Evolutionary conservation across 2,113 vertebrate genomes (phyloP).

Genomic region (Eudyptes chrysolophus): DNA sequence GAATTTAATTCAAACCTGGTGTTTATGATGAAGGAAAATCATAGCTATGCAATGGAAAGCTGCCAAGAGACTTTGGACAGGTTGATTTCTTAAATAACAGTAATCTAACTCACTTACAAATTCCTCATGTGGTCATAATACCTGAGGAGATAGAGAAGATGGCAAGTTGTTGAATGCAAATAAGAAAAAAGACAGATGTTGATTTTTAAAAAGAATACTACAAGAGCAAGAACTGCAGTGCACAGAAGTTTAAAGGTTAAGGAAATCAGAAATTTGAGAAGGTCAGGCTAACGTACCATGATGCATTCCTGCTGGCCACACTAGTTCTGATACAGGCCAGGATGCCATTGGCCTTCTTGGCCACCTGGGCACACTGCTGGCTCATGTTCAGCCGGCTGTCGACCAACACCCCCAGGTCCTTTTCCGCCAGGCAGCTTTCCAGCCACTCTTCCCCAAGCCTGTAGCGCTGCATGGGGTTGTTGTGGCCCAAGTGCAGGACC

Average conservation of each 20-base stretch:
- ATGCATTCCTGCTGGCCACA: not conserved
- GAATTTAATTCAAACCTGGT: not conserved
- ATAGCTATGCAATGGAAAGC: not conserved
- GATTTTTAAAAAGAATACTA: not conserved
- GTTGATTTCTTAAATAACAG: not conserved
- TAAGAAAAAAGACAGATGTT: not conserved
- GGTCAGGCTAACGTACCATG: not conserved
- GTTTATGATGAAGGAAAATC: not conserved
- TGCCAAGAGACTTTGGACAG: not conserved
- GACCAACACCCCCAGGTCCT: not conserved
- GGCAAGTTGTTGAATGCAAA: not conserved
- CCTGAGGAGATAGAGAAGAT: not conserved
- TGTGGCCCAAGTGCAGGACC: not conserved
- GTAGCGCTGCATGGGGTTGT: not conserved
- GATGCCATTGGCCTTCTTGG: not conserved
- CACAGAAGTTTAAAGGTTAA: not conserved
- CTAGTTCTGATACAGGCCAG: not conserved
- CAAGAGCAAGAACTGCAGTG: not conserved
- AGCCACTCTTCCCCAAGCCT: not conserved
- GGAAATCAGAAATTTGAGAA: not conserved
- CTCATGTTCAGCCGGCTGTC: fast-evolving
- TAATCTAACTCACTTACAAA: not conserved
- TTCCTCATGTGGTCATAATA: not conserved
- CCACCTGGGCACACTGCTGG: not conserved
- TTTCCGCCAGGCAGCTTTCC: fast-evolving